Evolutionary conservation across 2,888 invertebrate species (phyloP), one percentile per base, ranked within the genome.

Genomic region (Yponomeuta evonymella): DNA sequence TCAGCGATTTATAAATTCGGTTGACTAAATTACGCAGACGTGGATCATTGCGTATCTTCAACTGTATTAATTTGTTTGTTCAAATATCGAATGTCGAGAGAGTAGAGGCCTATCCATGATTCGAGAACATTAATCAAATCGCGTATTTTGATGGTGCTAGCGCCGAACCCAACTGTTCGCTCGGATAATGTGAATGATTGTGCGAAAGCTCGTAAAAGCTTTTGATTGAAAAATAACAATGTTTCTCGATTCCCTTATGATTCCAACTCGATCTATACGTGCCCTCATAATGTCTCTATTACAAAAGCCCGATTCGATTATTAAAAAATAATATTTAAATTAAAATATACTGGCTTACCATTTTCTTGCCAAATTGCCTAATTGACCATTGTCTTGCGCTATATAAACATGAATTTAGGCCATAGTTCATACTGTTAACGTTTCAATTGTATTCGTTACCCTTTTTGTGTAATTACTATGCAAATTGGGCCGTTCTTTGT

Each of bases 71-170:
- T 43, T 6, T 43, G 43, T 43, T 43, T 5, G 43, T 43, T 43
- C 8, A 43, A 43, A 43, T 43, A 43, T 43, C 43, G 43, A 43
- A 43, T 43, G 43, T 8, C 43, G 6, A 43, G 43, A 8, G 43
- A 43, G 43, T 43, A 43, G 43, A 12, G 15, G 15, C 51, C 51
- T 58, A 73, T 72, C 71, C 73, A 72, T 73, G 72, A 71, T 67
- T 67, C 33, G 48, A 4, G 65, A 29, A 30, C 65, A 65, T 65
- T 65, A 65, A 65, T 65, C 65, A 65, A 33, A 58, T 58, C 65
- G 65, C 29, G 33, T 33, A 65, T 65, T 11, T 65, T 65, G 33
- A 65, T 29, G 65, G 65, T 10, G 30, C 30, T 33, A 33, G 65
- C 8, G 30, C 11, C 33, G 65, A 33, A 58, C 15, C 51, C 65